Conservation (phyloP, 2,888 invertebrate genomes). For the Ichneumon xanthorius region DNA sequence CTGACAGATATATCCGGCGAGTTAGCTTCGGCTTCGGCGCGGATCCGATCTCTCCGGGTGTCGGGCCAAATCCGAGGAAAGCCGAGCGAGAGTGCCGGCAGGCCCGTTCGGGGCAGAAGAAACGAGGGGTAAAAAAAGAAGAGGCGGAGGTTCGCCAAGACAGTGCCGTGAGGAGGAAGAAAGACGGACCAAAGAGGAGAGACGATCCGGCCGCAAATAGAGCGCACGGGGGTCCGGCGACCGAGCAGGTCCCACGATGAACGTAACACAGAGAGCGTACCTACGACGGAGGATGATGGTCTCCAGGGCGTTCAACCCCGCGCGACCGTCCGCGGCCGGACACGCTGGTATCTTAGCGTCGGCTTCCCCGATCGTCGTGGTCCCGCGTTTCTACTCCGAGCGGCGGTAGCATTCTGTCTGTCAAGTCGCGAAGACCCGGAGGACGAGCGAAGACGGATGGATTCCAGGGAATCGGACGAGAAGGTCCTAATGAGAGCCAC, state of each 20-base stretch:
- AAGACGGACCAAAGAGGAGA: conserved; percentile 39
- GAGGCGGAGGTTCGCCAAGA: conserved; percentile 67
- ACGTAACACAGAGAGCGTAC: conserved; percentile 60
- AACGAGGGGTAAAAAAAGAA: conserved; percentile 42
- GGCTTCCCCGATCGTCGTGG: conserved; percentile 39
- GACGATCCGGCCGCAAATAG: conserved; percentile 76
- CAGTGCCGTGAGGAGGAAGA: conserved; percentile 48
- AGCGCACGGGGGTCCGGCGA: conserved; percentile 63
- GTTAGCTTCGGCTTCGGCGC: conserved; percentile 55
- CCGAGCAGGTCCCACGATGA: conserved; percentile 63
- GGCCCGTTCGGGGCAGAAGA: conserved; percentile 17
- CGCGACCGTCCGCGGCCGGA: conserved; percentile 50
- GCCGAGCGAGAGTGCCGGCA: conserved; percentile 11
- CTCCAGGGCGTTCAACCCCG: conserved; percentile 76
- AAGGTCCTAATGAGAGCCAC: conserved; percentile 24
- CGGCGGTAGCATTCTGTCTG: conserved; percentile 56
- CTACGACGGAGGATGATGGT: conserved; percentile 23
- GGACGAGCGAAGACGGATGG: conserved; percentile 32
- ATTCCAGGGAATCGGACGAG: conserved; percentile 39
- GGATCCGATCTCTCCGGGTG: conserved; percentile 51
- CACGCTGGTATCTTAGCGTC: conserved; percentile 52
- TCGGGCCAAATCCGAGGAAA: conserved; percentile 49
- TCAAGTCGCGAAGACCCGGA: conserved; percentile 21
- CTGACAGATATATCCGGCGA: conserved; percentile 68
- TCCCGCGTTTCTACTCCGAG: conserved; percentile 20